Base-by-base conservation (phyloP, 2,113 vertebrate species). In the Siphamia tubifer region DNA sequence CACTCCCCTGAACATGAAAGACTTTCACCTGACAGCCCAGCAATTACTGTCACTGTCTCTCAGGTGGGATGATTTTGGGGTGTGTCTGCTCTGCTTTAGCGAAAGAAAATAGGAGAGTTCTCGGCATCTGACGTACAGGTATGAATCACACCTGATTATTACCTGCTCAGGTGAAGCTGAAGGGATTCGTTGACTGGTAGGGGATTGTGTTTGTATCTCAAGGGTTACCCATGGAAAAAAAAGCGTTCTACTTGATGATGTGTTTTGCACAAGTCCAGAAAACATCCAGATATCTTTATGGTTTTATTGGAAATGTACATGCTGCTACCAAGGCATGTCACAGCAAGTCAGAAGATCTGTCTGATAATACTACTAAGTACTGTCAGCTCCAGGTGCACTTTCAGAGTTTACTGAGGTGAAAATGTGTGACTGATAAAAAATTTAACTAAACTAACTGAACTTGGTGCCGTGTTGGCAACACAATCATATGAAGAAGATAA, bases 1-100 rank as follows among this genome's bases (percentile, higher is more conserved):
- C 56, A 15, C 60, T 55, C 54, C 30, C 6, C 3, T 21, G 11
- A 49, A 31, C 68, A 58, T 79, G 71, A 85, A 71, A 81, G 45
- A 9, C 24, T 8, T 13, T 58, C 39, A 42, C 52, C 58, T 31
- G 64, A 63, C 68, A 73, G 53, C 74, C 72, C 47, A 20, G 43
- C 42, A 51, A 69, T 80, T 74, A 63, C 49, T 42, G 1, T 28
- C 31, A 19, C 15, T 19, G 38, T 15, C 23, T 55, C 2, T 1
- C 36, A 36, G 47, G 13, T 36, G 1, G 5, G 20, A 2, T 30
- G 25, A 20, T 12, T 38, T 38, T 57, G 38, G 34, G 74, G 74
- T n/a, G 74, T 44, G 58, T 38, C 61, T 9, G 24, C 58, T 17
- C 24, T 0, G 53, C 28, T 30, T 34, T 34, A 12, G 13, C 8